These are phyloP conservation scores for Calyptomena viridis DNA, from an alignment of 2,113 vertebrate genomes.

Conservation along the genomic window DNA sequence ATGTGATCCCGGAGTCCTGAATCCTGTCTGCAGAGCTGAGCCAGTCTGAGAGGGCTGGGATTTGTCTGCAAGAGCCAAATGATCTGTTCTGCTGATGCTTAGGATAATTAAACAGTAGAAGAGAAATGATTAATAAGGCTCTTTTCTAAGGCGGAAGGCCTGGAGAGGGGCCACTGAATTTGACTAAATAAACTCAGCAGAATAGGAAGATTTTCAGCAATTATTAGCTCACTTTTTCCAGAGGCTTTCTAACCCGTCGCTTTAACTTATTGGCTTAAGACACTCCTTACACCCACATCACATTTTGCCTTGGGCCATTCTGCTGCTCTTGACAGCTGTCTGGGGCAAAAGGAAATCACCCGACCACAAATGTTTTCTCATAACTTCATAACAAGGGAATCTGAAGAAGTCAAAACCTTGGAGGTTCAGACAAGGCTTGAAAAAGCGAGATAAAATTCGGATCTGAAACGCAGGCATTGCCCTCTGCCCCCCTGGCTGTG, in stretches of 20 bases:
- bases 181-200: constrained; percentile 10
- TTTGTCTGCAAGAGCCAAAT: background rate
- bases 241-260: background rate
- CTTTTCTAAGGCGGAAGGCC: background rate
- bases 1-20: background rate
- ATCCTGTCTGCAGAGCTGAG: background rate
- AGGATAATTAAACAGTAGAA: constrained; percentile 20
- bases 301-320: constrained; percentile 42
- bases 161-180: constrained; percentile 1
- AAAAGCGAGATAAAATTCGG: background rate
- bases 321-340: constrained; percentile 49
- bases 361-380: constrained; percentile 13
- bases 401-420: constrained; percentile 38
- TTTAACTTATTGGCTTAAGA: constrained; percentile 18
- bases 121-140: background rate
- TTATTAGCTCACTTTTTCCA: constrained; percentile 25
- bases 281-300: constrained; percentile 31
- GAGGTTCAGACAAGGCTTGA: background rate
- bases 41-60: background rate
- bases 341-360: constrained; percentile 60
- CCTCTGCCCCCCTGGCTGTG: background rate
- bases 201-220: constrained; percentile 35
- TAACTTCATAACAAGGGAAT: constrained; percentile 23
- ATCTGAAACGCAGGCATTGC: background rate
- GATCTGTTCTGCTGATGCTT: background rate